These are phyloP conservation scores for Lochmaea crataegi DNA, from an alignment of 2,888 invertebrate species.

Conservation along the genomic window DNA sequence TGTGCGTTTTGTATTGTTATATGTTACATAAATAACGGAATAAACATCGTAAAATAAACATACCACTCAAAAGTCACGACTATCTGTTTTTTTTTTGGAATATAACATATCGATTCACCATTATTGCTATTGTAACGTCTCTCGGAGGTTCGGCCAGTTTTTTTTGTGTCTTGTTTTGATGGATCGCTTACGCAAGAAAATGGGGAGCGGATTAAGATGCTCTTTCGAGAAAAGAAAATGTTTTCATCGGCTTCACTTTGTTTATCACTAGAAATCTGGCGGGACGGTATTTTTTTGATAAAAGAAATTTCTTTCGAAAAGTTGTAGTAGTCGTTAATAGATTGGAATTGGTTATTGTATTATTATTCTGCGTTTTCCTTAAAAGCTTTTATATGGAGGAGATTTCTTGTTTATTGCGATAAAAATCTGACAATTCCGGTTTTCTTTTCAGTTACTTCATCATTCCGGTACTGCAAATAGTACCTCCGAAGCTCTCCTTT, in stretches of 20 bases:
- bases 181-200: slow-evolving; percentile 16
- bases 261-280: background rate
- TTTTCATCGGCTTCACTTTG: slow-evolving; percentile 10
- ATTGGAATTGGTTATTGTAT: too few relatives aligned
- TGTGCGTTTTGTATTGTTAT: too few relatives aligned
- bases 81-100: background rate
- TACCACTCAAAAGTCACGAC: background rate
- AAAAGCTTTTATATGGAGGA: too few relatives aligned
- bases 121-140: background rate
- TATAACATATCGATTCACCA: background rate
- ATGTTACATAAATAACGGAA: background rate
- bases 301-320: too few relatives aligned
- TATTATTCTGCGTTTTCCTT: too few relatives aligned
- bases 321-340: too few relatives aligned
- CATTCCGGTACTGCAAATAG: too few relatives aligned
- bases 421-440: too few relatives aligned
- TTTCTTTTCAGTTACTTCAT: too few relatives aligned
- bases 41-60: background rate
- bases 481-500: too few relatives aligned
- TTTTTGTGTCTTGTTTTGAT: slow-evolving; percentile 8
- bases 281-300: background rate
- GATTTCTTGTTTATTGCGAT: too few relatives aligned
- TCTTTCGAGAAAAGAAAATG: background rate
- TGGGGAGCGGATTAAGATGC: background rate
- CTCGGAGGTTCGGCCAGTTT: background rate